Evolutionary conservation across 2,888 invertebrate species (phyloP).

Genomic region (Blastobasis lacticolella): DNA sequence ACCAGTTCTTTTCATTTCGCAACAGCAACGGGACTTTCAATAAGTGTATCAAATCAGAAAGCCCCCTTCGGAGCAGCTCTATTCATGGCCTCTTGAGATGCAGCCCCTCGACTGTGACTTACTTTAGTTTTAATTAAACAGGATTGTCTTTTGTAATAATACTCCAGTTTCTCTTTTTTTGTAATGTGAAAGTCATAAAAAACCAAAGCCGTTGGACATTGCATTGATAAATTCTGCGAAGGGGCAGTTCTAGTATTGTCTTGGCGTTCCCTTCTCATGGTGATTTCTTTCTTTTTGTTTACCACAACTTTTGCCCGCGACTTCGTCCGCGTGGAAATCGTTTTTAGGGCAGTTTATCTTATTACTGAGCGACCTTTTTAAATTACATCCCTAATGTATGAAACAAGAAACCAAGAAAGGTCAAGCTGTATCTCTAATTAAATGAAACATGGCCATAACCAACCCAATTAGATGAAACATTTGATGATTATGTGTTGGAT

Average conservation of each 20-base stretch:
- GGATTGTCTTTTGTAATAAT: conserved; percentile 33
- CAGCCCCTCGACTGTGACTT: conserved; percentile 35
- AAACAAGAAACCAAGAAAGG: too few species aligned
- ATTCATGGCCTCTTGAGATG: conserved; percentile 57
- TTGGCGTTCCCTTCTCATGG: background rate
- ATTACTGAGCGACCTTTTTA: too few species aligned
- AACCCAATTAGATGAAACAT: too few species aligned
- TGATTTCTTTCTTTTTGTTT: background rate
- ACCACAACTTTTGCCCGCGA: too few species aligned
- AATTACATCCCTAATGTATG: too few species aligned
- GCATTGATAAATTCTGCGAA: background rate
- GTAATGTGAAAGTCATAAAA: background rate
- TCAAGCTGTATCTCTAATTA: too few species aligned
- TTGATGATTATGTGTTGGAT: too few species aligned
- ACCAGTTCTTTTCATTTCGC: conserved; percentile 60
- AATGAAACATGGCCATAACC: too few species aligned
- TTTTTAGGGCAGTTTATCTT: too few species aligned
- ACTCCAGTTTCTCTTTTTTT: background rate
- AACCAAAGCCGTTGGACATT: conserved; percentile 3
- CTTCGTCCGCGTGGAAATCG: too few species aligned
- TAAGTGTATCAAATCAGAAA: conserved; percentile 70
- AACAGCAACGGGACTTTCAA: conserved; percentile 57
- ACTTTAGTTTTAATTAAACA: conserved; percentile 57
- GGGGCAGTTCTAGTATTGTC: background rate
- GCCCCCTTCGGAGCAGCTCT: conserved; percentile 50